These are phyloP conservation scores for Canis aureus DNA, from an alignment of 2,113 vertebrate genomes.

Conservation along the genomic window DNA sequence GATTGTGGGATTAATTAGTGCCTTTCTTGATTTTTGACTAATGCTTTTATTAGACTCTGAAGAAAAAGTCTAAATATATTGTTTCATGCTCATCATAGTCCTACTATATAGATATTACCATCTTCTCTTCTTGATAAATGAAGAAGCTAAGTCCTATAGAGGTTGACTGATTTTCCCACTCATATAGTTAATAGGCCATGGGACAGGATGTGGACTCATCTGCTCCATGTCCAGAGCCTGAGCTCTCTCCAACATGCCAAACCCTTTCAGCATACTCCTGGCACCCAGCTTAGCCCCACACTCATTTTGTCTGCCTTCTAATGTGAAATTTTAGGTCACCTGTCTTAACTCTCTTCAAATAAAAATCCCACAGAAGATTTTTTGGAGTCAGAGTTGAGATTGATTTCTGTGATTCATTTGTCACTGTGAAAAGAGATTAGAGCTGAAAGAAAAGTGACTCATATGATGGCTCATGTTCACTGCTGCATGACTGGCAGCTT, in stretches of 20 bases:
- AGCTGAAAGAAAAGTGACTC: slow-evolving; percentile 80
- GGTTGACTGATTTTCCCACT: neutral
- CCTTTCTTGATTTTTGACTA: slow-evolving; percentile 2
- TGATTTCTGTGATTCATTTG: slow-evolving; percentile 85
- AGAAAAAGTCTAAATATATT: neutral
- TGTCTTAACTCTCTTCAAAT: slow-evolving; percentile 50
- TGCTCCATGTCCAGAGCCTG: neutral
- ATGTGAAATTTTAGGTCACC: slow-evolving; percentile 47
- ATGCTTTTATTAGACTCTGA: neutral
- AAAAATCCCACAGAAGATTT: slow-evolving; percentile 59
- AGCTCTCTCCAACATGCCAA: neutral
- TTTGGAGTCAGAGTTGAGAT: slow-evolving; percentile 73
- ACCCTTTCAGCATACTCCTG: neutral
- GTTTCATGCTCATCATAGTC: neutral
- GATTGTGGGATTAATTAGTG: neutral
- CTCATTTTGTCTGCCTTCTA: slow-evolving; percentile 27
- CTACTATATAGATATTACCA: neutral
- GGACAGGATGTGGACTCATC: neutral
- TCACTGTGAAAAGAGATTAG: slow-evolving; percentile 83
- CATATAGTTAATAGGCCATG: neutral
- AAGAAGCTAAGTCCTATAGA: neutral
- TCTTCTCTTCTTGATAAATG: neutral
- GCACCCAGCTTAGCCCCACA: neutral
- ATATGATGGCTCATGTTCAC: slow-evolving; percentile 70
- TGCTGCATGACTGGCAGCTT: slow-evolving; percentile 81